Evolutionary conservation across 2,888 invertebrate species (phyloP), one percentile per base, ranked within the genome.

Genomic region (Coecobrya sp.): DNA sequence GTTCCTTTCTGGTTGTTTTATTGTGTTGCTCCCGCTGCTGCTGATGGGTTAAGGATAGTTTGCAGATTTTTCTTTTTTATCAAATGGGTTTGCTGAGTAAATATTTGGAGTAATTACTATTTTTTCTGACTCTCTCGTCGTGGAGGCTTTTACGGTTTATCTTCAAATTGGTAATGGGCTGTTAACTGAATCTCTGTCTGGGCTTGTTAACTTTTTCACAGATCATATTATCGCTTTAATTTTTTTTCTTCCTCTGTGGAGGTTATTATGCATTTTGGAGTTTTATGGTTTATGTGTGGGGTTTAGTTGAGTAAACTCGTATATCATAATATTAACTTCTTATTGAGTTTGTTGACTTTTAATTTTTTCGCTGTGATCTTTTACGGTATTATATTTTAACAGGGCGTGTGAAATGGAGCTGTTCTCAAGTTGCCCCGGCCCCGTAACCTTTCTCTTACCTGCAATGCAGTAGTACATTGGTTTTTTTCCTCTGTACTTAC

Each of bases 41-140:
- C 8, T 62, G n/a, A 70, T 7, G 1, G 73, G n/a, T 79, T 73
- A 76, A 49, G 49, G 11, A 70, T 8, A 25, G 25, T 13, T 65
- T 27, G 65, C n/a, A 4, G 36, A 27, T 19, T 49, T 10, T 49
- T 10, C 1, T 10, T 49, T 49, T 13, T 49, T 36, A 36, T 36
- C 36, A 4, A 36, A 2, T n/a, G n/a, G n/a, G n/a, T 7, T 36
- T 49, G 55, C 2, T 55, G 55, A 22, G 49, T 76, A 45, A 76
- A 76, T 81, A 81, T 81, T 52, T 81, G 81, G 81, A 81, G 81
- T 81, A 81, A 81, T 81, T 81, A 81, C 49, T 45, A 68, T 68
- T 27, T 30, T 36, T 55, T 81, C 27, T 55, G 4, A n/a, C 25
- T n/a, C 36, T 4, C 36, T 4, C 36, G 36, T 73, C 2, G 36